Conservation (phyloP, 2,797 vertebrate genomes). For the Micromesistius poutassou region DNA sequence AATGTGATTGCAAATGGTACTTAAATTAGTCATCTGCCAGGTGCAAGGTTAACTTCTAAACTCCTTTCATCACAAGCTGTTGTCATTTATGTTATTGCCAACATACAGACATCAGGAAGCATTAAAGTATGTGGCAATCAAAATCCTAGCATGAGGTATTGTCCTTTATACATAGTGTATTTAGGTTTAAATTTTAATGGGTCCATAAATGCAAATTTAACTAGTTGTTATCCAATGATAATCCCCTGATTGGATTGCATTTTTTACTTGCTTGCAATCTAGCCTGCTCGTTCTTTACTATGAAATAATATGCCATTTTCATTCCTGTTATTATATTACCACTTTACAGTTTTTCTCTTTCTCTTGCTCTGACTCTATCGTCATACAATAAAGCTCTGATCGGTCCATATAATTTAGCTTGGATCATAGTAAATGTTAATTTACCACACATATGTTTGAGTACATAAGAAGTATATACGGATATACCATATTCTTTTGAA, state of each 20-base stretch:
- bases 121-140: background rate
- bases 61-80: background rate
- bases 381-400: background rate
- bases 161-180: background rate
- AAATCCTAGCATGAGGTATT: background rate
- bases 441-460: background rate
- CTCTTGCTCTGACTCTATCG: background rate
- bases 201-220: background rate
- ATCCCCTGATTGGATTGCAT: background rate
- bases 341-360: background rate
- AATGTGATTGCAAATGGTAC: background rate
- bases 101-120: background rate
- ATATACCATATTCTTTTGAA: background rate
- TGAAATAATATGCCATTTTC: background rate
- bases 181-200: background rate
- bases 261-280: background rate
- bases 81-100: background rate
- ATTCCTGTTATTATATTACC: background rate
- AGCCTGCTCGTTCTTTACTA: background rate
- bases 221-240: too few relatives aligned
- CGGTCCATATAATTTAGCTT: background rate
- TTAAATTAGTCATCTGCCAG: background rate
- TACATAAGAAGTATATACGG: background rate
- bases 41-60: constrained; percentile 1
- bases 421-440: background rate